These are phyloP conservation scores for Dromas ardeola DNA, from an alignment of 2,113 vertebrate genomes.

Conservation along the genomic window DNA sequence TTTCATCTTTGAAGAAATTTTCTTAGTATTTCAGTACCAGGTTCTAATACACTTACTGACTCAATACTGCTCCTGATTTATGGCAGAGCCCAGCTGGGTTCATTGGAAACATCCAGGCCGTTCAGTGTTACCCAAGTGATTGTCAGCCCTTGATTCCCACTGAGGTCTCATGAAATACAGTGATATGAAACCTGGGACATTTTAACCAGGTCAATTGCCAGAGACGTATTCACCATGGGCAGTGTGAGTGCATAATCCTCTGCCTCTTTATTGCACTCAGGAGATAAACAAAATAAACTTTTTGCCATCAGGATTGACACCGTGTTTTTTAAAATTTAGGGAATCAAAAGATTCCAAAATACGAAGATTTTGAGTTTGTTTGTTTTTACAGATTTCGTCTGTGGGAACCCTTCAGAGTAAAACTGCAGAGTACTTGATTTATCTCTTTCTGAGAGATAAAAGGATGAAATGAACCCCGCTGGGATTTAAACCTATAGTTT, in stretches of 20 bases:
- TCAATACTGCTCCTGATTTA: background rate
- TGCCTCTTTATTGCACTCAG: background rate
- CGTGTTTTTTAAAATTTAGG: background rate
- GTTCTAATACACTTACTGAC: background rate
- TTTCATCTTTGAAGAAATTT: background rate
- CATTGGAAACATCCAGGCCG: background rate
- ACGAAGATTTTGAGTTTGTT: background rate
- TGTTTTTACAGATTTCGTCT: background rate
- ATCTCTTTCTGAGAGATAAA: background rate
- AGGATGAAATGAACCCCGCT: background rate
- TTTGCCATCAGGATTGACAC: background rate
- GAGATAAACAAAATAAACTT: background rate
- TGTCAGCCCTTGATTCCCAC: background rate
- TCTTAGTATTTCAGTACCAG: background rate
- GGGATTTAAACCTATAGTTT: constrained; percentile 5
- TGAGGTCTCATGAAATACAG: background rate
- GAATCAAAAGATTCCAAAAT: background rate
- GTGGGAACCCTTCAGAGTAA: background rate
- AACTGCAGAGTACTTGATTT: background rate
- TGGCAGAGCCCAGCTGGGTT: background rate
- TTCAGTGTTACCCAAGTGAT: background rate
- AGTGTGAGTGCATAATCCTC: background rate
- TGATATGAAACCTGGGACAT: background rate
- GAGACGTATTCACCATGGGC: background rate
- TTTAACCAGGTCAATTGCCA: background rate